Evolutionary conservation across 2,797 vertebrate genomes (phyloP).

Genomic region (Natrix natrix): DNA sequence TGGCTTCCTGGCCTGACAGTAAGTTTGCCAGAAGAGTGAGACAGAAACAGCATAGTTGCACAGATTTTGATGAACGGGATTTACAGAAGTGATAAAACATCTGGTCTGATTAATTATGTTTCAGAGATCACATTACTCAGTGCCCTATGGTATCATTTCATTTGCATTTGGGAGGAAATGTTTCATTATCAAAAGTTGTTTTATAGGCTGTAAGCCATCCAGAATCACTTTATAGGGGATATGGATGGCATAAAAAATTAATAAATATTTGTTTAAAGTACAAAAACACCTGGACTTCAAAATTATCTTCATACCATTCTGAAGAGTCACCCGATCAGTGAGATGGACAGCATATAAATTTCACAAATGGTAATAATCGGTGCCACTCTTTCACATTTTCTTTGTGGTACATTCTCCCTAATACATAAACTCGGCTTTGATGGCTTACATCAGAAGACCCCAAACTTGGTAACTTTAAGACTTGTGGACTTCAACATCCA

Average conservation of each 20-base stretch:
- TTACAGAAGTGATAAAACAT: not conserved
- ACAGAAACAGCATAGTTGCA: not conserved
- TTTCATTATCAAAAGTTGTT: not conserved
- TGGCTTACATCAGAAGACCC: not conserved
- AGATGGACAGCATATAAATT: not conserved
- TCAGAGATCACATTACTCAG: not conserved
- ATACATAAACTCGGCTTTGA: not conserved
- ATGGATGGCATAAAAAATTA: not conserved
- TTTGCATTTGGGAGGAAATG: not conserved
- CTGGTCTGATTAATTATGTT: not conserved
- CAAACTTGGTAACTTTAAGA: not conserved
- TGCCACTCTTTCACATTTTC: not conserved
- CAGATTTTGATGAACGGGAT: not conserved
- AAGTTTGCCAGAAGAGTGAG: not conserved
- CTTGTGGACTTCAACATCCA: not conserved
- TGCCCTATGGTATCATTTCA: not conserved
- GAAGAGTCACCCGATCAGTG: not conserved
- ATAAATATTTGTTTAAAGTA: not conserved
- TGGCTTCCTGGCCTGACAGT: no score
- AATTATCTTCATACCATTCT: not conserved
- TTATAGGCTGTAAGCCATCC: not conserved
- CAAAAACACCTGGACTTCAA: not conserved
- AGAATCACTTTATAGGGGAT: not conserved
- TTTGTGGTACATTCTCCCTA: not conserved
- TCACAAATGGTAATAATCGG: not conserved